Base-by-base conservation (phyloP, 2,888 invertebrate genomes). In the Xiphydria camelus region DNA sequence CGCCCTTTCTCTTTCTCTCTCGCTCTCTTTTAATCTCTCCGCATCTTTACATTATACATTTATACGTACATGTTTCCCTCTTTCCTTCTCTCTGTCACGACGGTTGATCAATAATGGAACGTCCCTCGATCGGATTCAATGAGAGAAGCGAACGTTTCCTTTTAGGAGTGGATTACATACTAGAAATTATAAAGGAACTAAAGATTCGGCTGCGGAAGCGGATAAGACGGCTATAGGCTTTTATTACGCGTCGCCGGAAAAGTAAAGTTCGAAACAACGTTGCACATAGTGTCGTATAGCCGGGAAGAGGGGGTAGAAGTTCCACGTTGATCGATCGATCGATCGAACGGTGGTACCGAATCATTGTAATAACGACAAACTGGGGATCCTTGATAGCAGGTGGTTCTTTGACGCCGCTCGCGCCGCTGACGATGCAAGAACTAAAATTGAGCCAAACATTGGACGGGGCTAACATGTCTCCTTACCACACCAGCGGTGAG, bases 341-440 rank as follows among this genome's bases (percentile, higher is more conserved):
- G 29, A 29, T 29, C 29, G 12, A 14, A 14, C 12, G 15, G 3
- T 4, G 12, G 29, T 10, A 14, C 12, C n/a, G n/a, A n/a, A n/a
- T n/a, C n/a, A n/a, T n/a, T 45, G 6, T 37, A n/a, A 21, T 20
- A 46, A 43, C 38, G 32, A 31, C 57, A 52, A 56, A 57, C 49
- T 67, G 67, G 66, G 68, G 64, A 61, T 68, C 61, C 62, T 62
- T 57, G 62, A 65, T 62, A 80, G 83, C 83, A 76, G 77, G 82
- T 76, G 81, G 82, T 75, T 82, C 86, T 57, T 77, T 87, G 76
- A 85, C 87, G 64, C 86, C 87, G 59, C 77, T 87, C 75, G 84
- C 86, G 60, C 86, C 87, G 60, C 83, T 87, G 75, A 84, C 82
- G 75, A 85, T 87, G 84, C 87, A 86, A 78, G 87, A 87, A 76